Evolutionary conservation across 2,888 invertebrate genomes (phyloP).

Genomic region (Tachina grossa): DNA sequence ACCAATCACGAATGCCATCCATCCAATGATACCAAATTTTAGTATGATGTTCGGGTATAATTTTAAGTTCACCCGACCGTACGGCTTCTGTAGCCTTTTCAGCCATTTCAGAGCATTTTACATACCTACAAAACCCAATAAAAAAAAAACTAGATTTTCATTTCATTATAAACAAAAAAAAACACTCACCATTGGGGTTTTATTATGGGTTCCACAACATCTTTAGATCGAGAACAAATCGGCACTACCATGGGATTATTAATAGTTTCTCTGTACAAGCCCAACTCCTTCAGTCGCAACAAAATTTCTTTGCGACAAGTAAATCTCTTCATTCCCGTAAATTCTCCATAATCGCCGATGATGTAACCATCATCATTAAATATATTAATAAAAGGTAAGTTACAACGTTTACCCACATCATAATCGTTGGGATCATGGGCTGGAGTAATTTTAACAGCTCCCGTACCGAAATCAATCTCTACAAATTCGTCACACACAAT

Average conservation of each 20-base stretch:
- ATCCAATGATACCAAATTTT: constrained; percentile 99
- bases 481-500: constrained; percentile 97
- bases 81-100: constrained; percentile 92
- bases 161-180: not conserved
- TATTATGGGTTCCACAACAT: constrained; percentile 97
- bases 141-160: not conserved
- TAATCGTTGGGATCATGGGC: constrained; percentile 99
- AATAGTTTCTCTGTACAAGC: constrained; percentile 90
- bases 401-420: constrained; percentile 95
- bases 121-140: constrained; percentile 85
- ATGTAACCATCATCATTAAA: constrained; percentile 96
- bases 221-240: constrained; percentile 97
- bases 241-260: constrained; percentile 99
- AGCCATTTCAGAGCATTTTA: constrained; percentile 96
- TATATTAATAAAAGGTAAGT: constrained; percentile 93
- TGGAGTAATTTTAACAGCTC: constrained; percentile 99
- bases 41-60: constrained; percentile 94
- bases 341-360: constrained; percentile 90
- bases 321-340: constrained; percentile 94
- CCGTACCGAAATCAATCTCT: constrained; percentile 97
- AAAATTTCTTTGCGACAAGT: constrained; percentile 92
- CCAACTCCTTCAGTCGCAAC: constrained; percentile 88
- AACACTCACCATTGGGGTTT: constrained; percentile 95
- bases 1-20: constrained; percentile 98
- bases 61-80: constrained; percentile 90